Conservation (phyloP, 1,140 invertebrate species). For the Euschistus heros region DNA sequence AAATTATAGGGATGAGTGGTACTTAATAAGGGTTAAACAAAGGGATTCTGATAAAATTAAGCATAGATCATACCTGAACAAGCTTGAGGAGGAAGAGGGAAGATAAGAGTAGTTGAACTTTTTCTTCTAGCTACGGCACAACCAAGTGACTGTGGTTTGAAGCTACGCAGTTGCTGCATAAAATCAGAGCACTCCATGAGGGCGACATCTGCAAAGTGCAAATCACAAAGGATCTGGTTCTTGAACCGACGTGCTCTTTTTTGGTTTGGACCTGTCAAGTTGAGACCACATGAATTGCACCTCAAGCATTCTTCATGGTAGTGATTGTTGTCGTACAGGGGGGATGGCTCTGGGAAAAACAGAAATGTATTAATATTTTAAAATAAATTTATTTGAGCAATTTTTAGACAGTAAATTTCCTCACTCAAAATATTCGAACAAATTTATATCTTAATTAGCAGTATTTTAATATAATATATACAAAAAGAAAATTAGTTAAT, state of each 20-base stretch:
- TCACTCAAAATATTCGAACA: no score
- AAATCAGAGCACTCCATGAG: conserved; percentile 93
- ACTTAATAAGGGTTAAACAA: not conserved
- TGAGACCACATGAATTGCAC: conserved; percentile 86
- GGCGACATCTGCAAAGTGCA: conserved; percentile 86
- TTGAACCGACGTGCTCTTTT: conserved; percentile 63
- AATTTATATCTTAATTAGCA: no score
- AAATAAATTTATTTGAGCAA: no score
- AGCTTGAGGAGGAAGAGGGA: conserved; percentile 83
- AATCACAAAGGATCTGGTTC: conserved; percentile 79
- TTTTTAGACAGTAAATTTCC: no score
- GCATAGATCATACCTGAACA: conserved; percentile 69
- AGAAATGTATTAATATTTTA: no score
- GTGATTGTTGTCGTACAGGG: conserved; percentile 85
- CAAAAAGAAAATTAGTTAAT: no score
- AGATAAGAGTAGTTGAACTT: conserved; percentile 86
- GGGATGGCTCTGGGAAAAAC: conserved; percentile 65
- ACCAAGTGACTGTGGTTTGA: conserved; percentile 87
- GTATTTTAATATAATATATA: no score
- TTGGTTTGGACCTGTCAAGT: conserved; percentile 82
- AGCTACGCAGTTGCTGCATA: conserved; percentile 89
- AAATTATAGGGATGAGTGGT: not conserved
- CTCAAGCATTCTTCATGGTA: conserved; percentile 92
- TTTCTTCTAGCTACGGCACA: conserved; percentile 85
- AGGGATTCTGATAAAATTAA: not conserved